Evolutionary conservation across 2,797 vertebrate species (phyloP), one percentile per base, ranked within the genome.

Genomic region (Acanthornis magna): DNA sequence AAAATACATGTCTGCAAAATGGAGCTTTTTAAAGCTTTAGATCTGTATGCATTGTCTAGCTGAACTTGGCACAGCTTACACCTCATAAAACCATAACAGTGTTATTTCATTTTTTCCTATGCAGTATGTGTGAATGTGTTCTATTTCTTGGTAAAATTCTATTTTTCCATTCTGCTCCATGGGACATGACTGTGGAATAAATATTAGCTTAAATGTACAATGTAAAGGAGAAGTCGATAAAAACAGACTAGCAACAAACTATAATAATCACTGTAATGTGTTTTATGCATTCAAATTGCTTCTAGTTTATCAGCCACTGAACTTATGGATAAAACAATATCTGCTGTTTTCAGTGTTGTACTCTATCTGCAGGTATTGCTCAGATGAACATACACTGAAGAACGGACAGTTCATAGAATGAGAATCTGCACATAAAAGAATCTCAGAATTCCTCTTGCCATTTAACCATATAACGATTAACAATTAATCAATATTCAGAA

Each of bases 91-190:
- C 21, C 29, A 16, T 91, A 85, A 66, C 11, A 25, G 16, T 82
- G 36, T 53, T 86, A 67, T 91, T 95, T 91, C 40, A 60, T 42
- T 93, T 95, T 91, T 95, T 85, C 85, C 86, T 82, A 53, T 65
- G 21, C 42, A 29, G 7, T 85, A 66, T 86, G 71, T 82, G 34
- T 73, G 55, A 94, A 85, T 48, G 23, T 50, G 32, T 87, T 87
- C 65, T 95, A 67, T 76, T 92, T 47, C 66, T 95, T 70, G 22
- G n/a, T 86, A 88, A 89, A 95, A 88, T 88, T 70, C 34, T 93
- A 17, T 4, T 95, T 95, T 95, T 93, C 91, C 61, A 48, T 79
- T 95, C 67, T 85, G 21, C n/a, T 91, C 38, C 27, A 43, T 74
- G 25, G 54, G 68, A 89, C 42, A 54, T 36, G 34, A 82, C 65